These are phyloP conservation scores for Hypena proboscidalis DNA, from an alignment of 2,888 invertebrate genomes.

Conservation along the genomic window DNA sequence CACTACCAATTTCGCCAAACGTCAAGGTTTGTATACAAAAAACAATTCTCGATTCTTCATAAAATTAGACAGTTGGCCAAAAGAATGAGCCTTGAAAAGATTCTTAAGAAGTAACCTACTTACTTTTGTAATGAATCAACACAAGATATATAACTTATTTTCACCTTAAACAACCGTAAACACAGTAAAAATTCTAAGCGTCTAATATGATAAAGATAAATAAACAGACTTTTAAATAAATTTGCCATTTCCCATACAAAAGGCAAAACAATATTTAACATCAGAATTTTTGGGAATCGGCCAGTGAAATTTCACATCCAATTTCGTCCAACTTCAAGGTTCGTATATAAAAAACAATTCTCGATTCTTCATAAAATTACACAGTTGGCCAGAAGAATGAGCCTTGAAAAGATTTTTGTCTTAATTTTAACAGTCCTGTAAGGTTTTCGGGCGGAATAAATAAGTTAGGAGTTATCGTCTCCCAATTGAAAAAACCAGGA, in stretches of 20 bases:
- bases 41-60: slow-evolving; percentile 44
- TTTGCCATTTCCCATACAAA: no score
- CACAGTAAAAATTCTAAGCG: no score
- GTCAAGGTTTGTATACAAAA: slow-evolving; percentile 34
- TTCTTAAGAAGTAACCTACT: no score
- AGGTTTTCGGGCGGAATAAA: slow-evolving; percentile 65
- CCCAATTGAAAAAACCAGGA: slow-evolving; percentile 56
- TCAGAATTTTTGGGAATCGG: slow-evolving; percentile 15
- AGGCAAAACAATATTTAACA: slow-evolving; percentile 30
- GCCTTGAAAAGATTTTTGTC: slow-evolving; percentile 64
- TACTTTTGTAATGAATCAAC: no score
- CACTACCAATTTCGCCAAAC: slow-evolving; percentile 18
- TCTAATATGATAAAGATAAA: no score
- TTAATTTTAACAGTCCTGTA: slow-evolving; percentile 75
- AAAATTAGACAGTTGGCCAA: slow-evolving; percentile 43
- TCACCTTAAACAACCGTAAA: no score
- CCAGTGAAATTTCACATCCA: slow-evolving; percentile 28
- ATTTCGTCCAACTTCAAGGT: slow-evolving; percentile 28
- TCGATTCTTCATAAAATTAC: slow-evolving; percentile 45
- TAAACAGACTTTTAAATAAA: no score
- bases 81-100: slow-evolving; percentile 51
- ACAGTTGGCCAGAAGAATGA: slow-evolving; percentile 51
- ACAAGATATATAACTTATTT: no score
- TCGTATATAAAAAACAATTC: slow-evolving; percentile 39
- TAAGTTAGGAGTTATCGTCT: slow-evolving; percentile 72